Conservation (phyloP, 1,140 invertebrate genomes). For the Caenorhabditis remanei region DNA sequence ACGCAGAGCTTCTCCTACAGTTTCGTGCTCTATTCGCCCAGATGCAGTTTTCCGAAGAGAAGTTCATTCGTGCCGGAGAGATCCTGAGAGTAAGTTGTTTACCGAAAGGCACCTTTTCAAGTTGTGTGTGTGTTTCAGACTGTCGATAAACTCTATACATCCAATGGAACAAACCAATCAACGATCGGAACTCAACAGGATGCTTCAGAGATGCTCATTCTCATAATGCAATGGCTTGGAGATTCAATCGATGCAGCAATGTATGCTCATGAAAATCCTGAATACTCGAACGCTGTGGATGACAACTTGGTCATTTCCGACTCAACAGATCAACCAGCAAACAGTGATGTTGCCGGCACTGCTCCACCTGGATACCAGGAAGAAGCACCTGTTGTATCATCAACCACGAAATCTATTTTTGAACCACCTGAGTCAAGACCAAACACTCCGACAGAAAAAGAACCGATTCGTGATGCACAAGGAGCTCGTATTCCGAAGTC, state of each 20-base stretch:
- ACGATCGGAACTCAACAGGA: slow-evolving; percentile 19
- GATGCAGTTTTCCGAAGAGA: not conserved
- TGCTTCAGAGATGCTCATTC: slow-evolving; percentile 14
- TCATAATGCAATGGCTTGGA: not conserved
- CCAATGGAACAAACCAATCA: not conserved
- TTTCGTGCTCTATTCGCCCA: not conserved
- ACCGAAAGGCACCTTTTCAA: not conserved
- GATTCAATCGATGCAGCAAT: not conserved
- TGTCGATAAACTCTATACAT: not conserved
- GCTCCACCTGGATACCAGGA: not conserved
- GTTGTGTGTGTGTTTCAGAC: not conserved
- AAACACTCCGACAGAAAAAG: not conserved
- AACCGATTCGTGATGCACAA: too few relatives aligned
- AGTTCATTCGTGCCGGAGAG: not conserved
- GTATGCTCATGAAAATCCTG: not conserved
- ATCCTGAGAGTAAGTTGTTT: not conserved
- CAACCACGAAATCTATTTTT: not conserved
- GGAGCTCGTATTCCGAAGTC: not conserved
- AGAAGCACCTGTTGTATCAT: not conserved
- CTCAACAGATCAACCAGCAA: not conserved
- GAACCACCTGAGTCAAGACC: not conserved
- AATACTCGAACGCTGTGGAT: not conserved
- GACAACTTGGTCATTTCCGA: not conserved
- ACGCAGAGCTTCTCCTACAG: not conserved
- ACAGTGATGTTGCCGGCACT: not conserved